phyloP scores from a whole-genome alignment of 2,888 invertebrate genomes.

The Exephanes ischioxanthus region DNA sequence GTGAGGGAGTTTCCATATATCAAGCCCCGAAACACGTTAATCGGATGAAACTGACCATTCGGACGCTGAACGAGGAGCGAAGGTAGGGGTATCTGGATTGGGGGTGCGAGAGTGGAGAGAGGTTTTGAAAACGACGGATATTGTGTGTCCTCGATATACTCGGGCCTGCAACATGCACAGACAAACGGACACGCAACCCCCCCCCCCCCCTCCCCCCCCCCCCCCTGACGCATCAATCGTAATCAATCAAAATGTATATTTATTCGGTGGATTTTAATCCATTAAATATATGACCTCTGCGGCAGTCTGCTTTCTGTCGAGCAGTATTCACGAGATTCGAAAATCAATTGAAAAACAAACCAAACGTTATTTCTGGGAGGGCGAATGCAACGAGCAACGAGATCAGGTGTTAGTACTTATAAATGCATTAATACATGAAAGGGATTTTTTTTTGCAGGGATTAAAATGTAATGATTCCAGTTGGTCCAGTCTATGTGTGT shows the following conservation, averaged over 20 bases:
- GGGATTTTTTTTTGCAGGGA: background rate
- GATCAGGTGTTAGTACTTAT: background rate
- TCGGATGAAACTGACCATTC: constrained; percentile 53
- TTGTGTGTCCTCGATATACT: constrained; percentile 52
- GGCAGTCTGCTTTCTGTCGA: constrained; percentile 13
- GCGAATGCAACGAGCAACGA: background rate
- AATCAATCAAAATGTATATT: constrained; percentile 77
- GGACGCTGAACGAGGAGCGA: constrained; percentile 27
- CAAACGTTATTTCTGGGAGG: constrained; percentile 11
- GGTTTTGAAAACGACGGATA: constrained; percentile 15
- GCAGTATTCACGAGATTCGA: constrained; percentile 17
- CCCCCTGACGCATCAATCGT: constrained; percentile 53
- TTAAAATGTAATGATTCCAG: constrained; percentile 29
- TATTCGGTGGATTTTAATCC: constrained; percentile 64
- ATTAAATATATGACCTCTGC: constrained; percentile 44
- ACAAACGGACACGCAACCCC: background rate
- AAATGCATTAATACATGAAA: no score
- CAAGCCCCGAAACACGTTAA: constrained; percentile 55
- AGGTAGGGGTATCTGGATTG: constrained; percentile 7
- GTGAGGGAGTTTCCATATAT: constrained; percentile 47
- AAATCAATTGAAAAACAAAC: constrained; percentile 11
- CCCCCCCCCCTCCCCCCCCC: background rate
- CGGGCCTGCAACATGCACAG: constrained; percentile 2
- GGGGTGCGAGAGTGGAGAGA: constrained; percentile 8
- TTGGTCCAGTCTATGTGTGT: background rate